Conservation (phyloP, 2,888 invertebrate genomes). For the Tanytarsus gracilentus region DNA sequence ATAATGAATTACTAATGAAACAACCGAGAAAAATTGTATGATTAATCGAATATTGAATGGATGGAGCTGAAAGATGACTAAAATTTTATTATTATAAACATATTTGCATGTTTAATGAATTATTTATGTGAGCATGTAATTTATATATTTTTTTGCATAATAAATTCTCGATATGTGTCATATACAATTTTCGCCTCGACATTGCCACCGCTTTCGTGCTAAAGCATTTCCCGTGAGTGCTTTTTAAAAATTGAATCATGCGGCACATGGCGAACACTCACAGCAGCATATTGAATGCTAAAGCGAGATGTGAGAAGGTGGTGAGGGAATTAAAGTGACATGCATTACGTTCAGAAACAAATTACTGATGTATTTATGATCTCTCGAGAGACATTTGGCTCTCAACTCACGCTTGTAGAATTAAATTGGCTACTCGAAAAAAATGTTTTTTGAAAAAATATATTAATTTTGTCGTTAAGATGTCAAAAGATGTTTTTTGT, state of each 20-base stretch:
- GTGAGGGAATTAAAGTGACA: not conserved
- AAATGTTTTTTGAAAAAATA: too few relatives aligned
- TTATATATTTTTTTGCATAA: not conserved
- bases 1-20: conserved; percentile 3
- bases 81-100: not conserved
- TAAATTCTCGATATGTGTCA: not conserved
- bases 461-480: too few relatives aligned
- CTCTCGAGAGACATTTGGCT: too few relatives aligned
- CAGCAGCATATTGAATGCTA: not conserved
- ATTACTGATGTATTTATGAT: too few relatives aligned
- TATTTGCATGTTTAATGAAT: conserved; percentile 2
- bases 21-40: conserved; percentile 3
- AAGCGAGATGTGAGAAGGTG: not conserved
- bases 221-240: not conserved
- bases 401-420: too few relatives aligned
- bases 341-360: too few relatives aligned
- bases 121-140: not conserved
- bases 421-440: too few relatives aligned
- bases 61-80: not conserved
- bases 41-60: conserved; percentile 3
- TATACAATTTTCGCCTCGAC: too few relatives aligned
- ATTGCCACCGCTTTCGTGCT: not conserved
- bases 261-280: not conserved
- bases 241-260: conserved; percentile 7
- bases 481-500: too few relatives aligned